Base-by-base conservation (phyloP, 2,797 vertebrate genomes). In the Orestias chungarensis region DNA sequence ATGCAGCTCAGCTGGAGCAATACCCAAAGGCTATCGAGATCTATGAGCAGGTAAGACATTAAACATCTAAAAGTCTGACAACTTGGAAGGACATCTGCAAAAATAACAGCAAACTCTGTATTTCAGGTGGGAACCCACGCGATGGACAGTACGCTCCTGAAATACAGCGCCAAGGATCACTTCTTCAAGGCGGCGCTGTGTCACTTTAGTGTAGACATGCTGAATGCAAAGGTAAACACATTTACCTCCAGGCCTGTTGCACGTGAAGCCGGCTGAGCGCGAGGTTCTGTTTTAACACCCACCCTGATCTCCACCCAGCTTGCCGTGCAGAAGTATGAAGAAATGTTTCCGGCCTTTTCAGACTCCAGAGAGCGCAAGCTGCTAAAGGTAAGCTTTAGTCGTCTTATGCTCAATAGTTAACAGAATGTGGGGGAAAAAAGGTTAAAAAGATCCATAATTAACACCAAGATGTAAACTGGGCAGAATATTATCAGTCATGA, bases 1-100 rank as follows among this genome's bases (percentile, higher is more conserved):
- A 97, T 0, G 95, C 97, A 0, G 97, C 97, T 0, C 97, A 97
- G 88, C 93, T 98, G 91, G 97, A 98, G 87, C 95, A 97, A 86
- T 97, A 98, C 77, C 95, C 91, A 52, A 98, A 97, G 84, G 97
- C 97, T 1, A 94, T 97, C 0, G 96, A 98, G 84, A 97, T 98
- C 85, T 98, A 97, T 0, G 96, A 98, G 67, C 97, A 98, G 95
- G 97, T 97, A 77, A 65, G 84, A 49, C 27, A 0, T 40, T 0
- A n/a, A 5, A 38, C 42, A 9, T 2, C n/a, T 14, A 11, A 25
- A 1, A 64, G 0, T 1, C 18, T 33, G 35, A 35, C 0, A 0
- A 35, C 27, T 14, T 11, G 3, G 23, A 2, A 18, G 1, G 7
- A 17, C n/a, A n/a, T 6, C 55, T 17, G 40, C 20, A 1, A n/a